Conservation (phyloP, 1,140 invertebrate genomes). For the Heliconius eleuchia region DNA sequence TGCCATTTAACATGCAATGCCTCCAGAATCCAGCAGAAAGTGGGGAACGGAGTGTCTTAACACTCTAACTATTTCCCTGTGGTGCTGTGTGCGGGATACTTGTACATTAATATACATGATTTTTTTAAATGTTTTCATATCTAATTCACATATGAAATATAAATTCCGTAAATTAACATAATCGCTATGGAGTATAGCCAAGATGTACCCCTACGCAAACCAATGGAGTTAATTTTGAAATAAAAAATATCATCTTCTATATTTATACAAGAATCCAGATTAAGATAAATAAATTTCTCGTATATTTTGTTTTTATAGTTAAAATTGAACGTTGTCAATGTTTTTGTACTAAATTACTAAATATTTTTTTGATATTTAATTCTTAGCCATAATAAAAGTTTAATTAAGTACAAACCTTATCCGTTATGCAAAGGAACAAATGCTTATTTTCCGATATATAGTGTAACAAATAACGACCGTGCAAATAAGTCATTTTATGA, state of each 20-base stretch:
- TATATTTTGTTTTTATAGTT: not conserved
- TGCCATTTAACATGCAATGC: no score
- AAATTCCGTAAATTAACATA: not conserved
- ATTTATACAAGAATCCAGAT: constrained; percentile 16
- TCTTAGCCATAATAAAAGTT: constrained; percentile 38
- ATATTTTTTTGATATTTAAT: not conserved
- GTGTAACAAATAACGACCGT: constrained; percentile 94
- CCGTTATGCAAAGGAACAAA: constrained; percentile 95
- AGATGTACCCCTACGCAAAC: constrained; percentile 22
- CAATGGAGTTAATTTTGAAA: constrained; percentile 29
- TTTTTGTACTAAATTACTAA: not conserved
- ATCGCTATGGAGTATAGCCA: constrained; percentile 27
- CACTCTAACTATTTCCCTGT: no score
- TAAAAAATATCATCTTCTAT: constrained; percentile 14
- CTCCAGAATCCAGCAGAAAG: no score
- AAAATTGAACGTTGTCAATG: not conserved
- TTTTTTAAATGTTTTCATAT: not conserved
- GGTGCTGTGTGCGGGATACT: no score
- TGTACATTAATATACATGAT: no score
- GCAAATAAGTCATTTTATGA: constrained; percentile 93
- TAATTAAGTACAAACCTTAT: constrained; percentile 88
- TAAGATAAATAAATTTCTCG: not conserved
- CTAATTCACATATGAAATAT: not conserved
- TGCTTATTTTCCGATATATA: constrained; percentile 91
- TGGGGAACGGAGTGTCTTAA: no score